Evolutionary conservation across 2,113 vertebrate genomes (phyloP), one percentile per base, ranked within the genome.

Genomic region (Procavia capensis): DNA sequence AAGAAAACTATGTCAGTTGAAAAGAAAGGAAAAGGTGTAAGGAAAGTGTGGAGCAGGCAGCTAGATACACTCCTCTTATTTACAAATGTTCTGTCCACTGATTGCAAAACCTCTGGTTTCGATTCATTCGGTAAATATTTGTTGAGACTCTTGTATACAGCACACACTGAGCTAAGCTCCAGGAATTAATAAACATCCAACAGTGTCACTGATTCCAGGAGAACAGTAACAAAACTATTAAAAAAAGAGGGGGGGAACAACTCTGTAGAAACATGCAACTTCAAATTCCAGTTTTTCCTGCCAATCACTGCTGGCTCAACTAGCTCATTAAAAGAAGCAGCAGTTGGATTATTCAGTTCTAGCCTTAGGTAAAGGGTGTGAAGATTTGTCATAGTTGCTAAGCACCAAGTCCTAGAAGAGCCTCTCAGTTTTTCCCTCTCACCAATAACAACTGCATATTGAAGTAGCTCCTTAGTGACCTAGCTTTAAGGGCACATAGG

Each of bases 271-370:
- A 93, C 88, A 41, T 27, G 36, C 0, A 85, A 9, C 61, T 90
- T 72, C n/a, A 47, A 81, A 96, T 63, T 92, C 74, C 72, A 83
- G 66, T 85, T 85, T 92, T 93, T 94, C 87, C 87, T 96, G 84
- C 50, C 84, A 92, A 88, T 68, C 6, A 74, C 64, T 79, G 45
- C 41, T 45, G 54, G 61, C 54, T 90, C 47, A 92, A 43, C 66
- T 36, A 85, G 72, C 19, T 85, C 61, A 80, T 83, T 72, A 93
- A 84, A 88, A 82, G 41, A 64, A 91, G 31, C 43, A 82, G 14
- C 17, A 0, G 5, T 59, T 76, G 17, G 27, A 82, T 87, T 50
- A 36, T 22, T 76, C n/a, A 13, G 24, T 27, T 50, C 70, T 45
- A 7, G 36, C 36, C 47, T 68, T 89, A 25, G 29, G 34, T 31